Evolutionary conservation across 1,140 invertebrate genomes (phyloP), one percentile per base, ranked within the genome.

Genomic region (Hycleus cichorii): DNA sequence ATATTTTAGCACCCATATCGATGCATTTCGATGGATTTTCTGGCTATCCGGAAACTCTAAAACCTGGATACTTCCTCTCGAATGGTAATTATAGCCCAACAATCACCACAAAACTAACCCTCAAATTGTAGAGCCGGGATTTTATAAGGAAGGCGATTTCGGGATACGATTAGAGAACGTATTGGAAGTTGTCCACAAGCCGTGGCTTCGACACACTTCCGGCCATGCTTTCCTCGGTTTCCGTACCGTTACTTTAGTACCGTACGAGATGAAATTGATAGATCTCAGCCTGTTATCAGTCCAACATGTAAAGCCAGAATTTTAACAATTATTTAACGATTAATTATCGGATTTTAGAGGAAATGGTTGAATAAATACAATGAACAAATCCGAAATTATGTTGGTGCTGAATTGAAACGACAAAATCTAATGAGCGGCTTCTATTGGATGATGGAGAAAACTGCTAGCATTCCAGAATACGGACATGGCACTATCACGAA

Each of bases 111-210:
- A 47, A 25, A 42, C 10, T 32, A 49, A 32, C 18, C 44, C 25
- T n/a, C 24, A 27, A 44, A 26, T 47, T 71, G 12, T 67, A 88
- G 89, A 89, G 64, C 89, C 90, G 4, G 88, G 87, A 2, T 90
- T 83, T 75, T 90, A 90, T 69, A 87, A 93, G 71, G 83, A 86
- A 64, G 83, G 83, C 8, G 83, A 90, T 57, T 98, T 93, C 77
- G 96, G 96, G 2, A 84, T 97, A 24, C 81, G 93, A 44, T 80
- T 99, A 40, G 94, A 97, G 72, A 97, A 95, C 74, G 81, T 95
- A 42, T 76, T 97, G n/a, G 84, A 95, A 75, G 88, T 96, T 3
- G 75, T 89, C 9, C 78, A 86, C 47, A 82, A 78, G 11, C 71
- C 76, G 8, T 75, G 72, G 58, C 70, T 75, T 18, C 67, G 73